Percentiles rank a stretch among this genome's conserved stretches.
phyloP scores from a whole-genome alignment of 2,113 vertebrate genomes.

The Pseudopodoces humilis region DNA sequence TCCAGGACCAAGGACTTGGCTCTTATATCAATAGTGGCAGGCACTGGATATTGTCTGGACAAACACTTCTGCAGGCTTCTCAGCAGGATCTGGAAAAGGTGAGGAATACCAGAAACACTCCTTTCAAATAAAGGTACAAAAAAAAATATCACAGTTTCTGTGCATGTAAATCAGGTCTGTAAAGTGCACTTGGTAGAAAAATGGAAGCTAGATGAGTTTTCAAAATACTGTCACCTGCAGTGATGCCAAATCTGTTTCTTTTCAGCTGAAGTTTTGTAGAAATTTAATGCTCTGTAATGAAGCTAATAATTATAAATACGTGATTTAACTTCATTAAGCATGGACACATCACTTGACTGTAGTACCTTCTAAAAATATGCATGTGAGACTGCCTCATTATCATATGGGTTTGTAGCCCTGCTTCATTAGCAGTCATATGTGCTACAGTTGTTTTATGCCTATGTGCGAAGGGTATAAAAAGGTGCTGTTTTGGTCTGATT shows the following conservation, averaged over 20 bases:
- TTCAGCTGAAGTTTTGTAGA: neutral
- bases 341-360: neutral
- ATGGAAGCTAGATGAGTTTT: neutral
- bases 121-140: neutral
- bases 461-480: neutral
- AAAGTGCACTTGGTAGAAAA: neutral
- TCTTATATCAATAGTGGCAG: constrained; percentile 86
- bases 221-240: neutral
- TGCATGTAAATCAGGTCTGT: neutral
- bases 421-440: neutral
- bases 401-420: neutral
- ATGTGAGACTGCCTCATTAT: neutral
- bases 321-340: neutral
- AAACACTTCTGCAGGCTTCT: constrained; percentile 94
- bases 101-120: constrained; percentile 13
- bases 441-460: neutral
- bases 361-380: neutral
- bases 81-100: constrained; percentile 97
- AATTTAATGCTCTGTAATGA: neutral
- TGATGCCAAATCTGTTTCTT: neutral
- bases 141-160: neutral
- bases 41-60: constrained; percentile 92
- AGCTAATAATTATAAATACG: neutral
- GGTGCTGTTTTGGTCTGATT: neutral
- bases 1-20: constrained; percentile 92